Base-by-base conservation (phyloP, 2,113 vertebrate species). In the Psammodynastes pulverulentus region DNA sequence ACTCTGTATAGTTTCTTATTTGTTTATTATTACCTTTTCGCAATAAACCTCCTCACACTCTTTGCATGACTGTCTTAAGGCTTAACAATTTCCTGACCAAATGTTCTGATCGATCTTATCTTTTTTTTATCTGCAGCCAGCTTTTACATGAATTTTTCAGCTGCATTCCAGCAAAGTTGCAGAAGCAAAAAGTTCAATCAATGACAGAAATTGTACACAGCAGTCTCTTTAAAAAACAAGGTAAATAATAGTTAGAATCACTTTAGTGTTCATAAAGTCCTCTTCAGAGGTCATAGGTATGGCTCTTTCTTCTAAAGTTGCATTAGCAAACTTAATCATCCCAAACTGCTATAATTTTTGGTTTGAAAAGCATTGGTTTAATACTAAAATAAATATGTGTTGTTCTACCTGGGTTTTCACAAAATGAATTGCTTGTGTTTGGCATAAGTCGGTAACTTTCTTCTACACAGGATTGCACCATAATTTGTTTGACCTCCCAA, bases 121-220 rank as follows among this genome's bases (percentile, higher is more conserved):
- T 48, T 9, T 95, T 95, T 95, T 90, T 94, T 58, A 23, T 91
- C 26, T 95, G 43, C 97, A 99, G 99, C 97, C 98, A 99, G 93
- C 97, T 99, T 67, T 97, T 99, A 0, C 98, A 98, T 86, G 98
- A 99, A 94, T 99, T 99, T 95, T 99, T 99, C 52, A 98, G 97
- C 92, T 99, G 98, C 96, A 99, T 99, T 93, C 98, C 98, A 9
- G 98, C 98, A 94, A 99, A 98, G 79, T 98, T 99, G 17, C 99
- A 99, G 97, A 99, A 99, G 94, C 99, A 99, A 95, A 99, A 99
- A 96, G 98, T 99, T 58, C 96, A 98, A 89, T 99, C 99, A 92
- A 98, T 99, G 99, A 99, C 98, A 52, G 98, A 99, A 97, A 99
- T 99, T 0, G 99, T 99, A 54, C 96, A 94, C 95, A 99, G 99